Conservation (phyloP, 2,113 vertebrate species). For the Campylomormyrus numenius region DNA sequence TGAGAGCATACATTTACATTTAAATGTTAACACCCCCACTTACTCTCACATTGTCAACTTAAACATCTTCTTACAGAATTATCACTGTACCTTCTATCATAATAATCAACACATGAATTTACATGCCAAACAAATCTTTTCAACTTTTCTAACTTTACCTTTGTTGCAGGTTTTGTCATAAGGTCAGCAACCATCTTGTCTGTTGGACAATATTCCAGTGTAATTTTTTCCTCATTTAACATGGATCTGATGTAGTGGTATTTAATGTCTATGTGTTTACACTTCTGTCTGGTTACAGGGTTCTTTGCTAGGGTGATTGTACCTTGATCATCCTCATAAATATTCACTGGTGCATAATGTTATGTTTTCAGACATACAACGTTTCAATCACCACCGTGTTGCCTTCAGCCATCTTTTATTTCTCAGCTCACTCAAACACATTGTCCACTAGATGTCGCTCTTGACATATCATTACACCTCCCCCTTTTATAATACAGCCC, state of each 20-base stretch:
- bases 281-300: too few species aligned
- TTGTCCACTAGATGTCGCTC: too few species aligned
- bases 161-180: constrained; percentile 16
- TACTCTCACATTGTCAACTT: not conserved
- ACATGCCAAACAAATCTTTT: not conserved
- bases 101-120: not conserved
- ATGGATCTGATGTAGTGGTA: not conserved
- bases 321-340: too few species aligned
- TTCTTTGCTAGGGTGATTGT: too few species aligned
- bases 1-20: not conserved
- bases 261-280: constrained; percentile 28
- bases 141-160: constrained; percentile 5
- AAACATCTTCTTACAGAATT: not conserved
- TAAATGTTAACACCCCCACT: not conserved
- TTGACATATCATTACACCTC: too few species aligned
- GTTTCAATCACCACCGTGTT: too few species aligned
- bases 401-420: too few species aligned
- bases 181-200: constrained; percentile 4
- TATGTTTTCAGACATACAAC: too few species aligned
- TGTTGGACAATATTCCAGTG: constrained; percentile 1
- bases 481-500: too few species aligned
- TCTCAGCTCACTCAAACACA: too few species aligned
- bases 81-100: not conserved
- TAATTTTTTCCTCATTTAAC: not conserved
- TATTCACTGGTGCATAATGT: too few species aligned